phyloP scores from a whole-genome alignment of 2,113 vertebrate genomes.

The Jacana jacana region DNA sequence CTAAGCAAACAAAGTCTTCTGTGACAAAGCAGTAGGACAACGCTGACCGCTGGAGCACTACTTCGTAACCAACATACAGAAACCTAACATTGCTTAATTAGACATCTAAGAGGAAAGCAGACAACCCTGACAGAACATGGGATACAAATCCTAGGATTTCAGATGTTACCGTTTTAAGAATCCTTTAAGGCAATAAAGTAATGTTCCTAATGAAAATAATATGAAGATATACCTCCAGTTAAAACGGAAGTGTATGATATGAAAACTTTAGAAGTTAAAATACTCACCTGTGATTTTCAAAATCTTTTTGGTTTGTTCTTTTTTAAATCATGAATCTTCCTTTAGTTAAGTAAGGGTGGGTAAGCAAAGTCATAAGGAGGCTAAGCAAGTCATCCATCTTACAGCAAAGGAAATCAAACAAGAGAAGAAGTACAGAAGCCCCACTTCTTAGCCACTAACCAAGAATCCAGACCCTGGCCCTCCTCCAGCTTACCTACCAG shows the following conservation, averaged over 20 bases:
- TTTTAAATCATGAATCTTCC: background rate
- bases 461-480: background rate
- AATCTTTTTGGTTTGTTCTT: background rate
- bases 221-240: background rate
- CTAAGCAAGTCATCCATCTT: background rate
- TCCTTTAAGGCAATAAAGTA: background rate
- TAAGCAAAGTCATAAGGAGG: background rate
- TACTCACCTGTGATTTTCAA: background rate
- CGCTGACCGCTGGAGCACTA: background rate
- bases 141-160: background rate
- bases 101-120: background rate
- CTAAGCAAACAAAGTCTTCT: background rate
- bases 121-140: background rate
- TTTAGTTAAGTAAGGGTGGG: background rate
- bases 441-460: background rate
- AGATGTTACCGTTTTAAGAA: background rate
- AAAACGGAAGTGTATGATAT: background rate
- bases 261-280: background rate
- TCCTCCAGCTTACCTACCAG: background rate
- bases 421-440: background rate
- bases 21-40: background rate
- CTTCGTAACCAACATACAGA: background rate
- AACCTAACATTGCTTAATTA: background rate
- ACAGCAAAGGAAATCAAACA: background rate
- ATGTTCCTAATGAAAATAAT: background rate